Percentiles rank a stretch among this genome's conserved stretches.
Conservation (phyloP, 2,113 vertebrate species). For the Chamaea fasciata region DNA sequence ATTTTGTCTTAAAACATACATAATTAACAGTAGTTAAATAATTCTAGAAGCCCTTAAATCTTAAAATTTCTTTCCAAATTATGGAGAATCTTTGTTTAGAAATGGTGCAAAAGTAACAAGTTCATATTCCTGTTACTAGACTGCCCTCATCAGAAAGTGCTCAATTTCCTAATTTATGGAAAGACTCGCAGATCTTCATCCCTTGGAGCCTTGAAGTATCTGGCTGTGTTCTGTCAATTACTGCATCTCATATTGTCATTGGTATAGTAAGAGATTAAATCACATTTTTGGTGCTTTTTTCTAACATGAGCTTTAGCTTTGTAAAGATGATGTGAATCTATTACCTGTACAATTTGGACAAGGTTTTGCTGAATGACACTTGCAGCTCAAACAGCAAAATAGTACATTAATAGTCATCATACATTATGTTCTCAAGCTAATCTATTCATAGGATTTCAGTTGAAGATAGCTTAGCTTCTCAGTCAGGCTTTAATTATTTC, state of each 20-base stretch:
- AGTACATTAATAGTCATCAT: slow-evolving; percentile 6
- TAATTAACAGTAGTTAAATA: background rate
- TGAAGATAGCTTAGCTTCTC: slow-evolving; percentile 23
- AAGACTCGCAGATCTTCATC: background rate
- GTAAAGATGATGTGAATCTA: background rate
- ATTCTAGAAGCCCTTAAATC: background rate
- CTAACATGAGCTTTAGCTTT: background rate
- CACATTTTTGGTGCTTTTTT: background rate
- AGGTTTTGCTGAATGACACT: background rate
- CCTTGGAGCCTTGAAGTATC: background rate
- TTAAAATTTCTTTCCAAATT: background rate
- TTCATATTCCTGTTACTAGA: background rate
- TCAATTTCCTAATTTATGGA: background rate
- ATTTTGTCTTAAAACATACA: background rate
- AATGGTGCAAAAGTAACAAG: background rate
- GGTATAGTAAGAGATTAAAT: background rate
- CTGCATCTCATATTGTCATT: background rate
- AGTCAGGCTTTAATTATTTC: slow-evolving; percentile 41
- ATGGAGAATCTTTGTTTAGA: background rate
- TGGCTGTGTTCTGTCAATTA: background rate
- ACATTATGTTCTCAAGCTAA: slow-evolving; percentile 1
- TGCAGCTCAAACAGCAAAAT: background rate
- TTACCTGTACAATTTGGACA: background rate
- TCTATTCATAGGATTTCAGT: slow-evolving; percentile 29
- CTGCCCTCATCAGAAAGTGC: background rate